Base-by-base conservation (phyloP, 2,888 invertebrate species). In the Noctua janthe region DNA sequence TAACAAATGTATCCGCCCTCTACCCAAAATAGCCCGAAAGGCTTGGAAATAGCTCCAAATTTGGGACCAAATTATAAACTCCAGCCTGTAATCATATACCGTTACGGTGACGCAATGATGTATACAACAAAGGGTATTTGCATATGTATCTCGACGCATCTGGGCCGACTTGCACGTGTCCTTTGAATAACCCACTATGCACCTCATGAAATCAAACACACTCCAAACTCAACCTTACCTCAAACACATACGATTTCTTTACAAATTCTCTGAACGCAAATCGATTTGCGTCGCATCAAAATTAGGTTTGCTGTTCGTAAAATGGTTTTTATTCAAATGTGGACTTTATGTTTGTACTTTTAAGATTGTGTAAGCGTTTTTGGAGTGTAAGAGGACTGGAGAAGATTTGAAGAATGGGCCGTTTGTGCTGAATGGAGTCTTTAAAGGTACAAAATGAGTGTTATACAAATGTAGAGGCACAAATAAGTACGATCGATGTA, bases 81-180 rank as follows among this genome's bases (percentile, higher is more conserved):
- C 80, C 84, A 90, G 93, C 91, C 93, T 89, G 89, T 92, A 94
- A 94, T 89, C 82, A 83, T 89, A 91, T 91, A 91, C 95, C 95
- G 95, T 95, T 94, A 95, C 87, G 88, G 88, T 94, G 94, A 95
- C 93, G 94, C 91, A 93, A 94, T 92, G 87, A 84, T 87, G 91
- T 94, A 93, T 94, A 96, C 95, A 95, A 96, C 95, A 96, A 96
- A 96, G 94, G 90, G 93, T 72, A 96, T 96, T 96, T 96, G 95
- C 96, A 96, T 96, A 94, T 92, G 94, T 94, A 93, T 95, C 93
- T 92, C 92, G 92, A 93, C 94, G 94, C 95, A 94, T 90, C 90
- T 90, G 90, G 90, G 90, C 82, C 88, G 85, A 59, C 69, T 67
- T 88, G 90, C 90, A 90, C 90, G 90, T 90, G 90, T 90, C 90